A percentile compares a stretch with the other conserved stretches of the same genome.
These are phyloP conservation scores for Sphaerolaimus hirsutus DNA, from an alignment of 2,888 invertebrate species.

Conservation along the genomic window DNA sequence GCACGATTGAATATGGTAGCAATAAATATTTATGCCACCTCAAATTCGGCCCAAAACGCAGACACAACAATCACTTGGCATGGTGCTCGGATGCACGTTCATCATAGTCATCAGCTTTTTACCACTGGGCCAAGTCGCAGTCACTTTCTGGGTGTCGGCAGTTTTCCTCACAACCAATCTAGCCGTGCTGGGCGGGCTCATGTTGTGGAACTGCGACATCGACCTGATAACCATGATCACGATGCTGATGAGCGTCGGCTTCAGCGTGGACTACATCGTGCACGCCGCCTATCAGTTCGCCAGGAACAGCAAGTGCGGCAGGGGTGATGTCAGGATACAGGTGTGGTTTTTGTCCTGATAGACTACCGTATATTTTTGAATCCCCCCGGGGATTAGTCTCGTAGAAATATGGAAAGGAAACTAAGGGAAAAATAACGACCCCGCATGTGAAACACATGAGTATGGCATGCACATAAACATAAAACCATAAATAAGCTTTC, in stretches of 20 bases:
- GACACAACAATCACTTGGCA: not conserved
- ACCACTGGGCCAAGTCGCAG: not conserved
- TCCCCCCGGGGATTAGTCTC: too few relatives aligned
- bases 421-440: not conserved
- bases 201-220: not conserved
- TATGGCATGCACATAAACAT: not conserved
- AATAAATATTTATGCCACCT: too few relatives aligned
- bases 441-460: not conserved
- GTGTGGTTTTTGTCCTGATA: too few relatives aligned
- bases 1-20: too few relatives aligned
- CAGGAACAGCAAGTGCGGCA: not conserved
- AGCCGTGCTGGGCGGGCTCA: not conserved
- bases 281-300: not conserved
- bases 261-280: slow-evolving; percentile 1
- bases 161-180: not conserved
- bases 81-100: not conserved
- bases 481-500: too few relatives aligned
- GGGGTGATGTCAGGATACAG: not conserved
- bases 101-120: not conserved
- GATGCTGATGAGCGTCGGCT: not conserved
- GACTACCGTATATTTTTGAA: too few relatives aligned
- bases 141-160: not conserved
- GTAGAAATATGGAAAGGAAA: not conserved
- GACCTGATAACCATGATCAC: not conserved
- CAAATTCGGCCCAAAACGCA: too few relatives aligned